These are phyloP conservation scores for Lagocephalus sceleratus DNA, from an alignment of 2,797 vertebrate genomes.

Conservation along the genomic window DNA sequence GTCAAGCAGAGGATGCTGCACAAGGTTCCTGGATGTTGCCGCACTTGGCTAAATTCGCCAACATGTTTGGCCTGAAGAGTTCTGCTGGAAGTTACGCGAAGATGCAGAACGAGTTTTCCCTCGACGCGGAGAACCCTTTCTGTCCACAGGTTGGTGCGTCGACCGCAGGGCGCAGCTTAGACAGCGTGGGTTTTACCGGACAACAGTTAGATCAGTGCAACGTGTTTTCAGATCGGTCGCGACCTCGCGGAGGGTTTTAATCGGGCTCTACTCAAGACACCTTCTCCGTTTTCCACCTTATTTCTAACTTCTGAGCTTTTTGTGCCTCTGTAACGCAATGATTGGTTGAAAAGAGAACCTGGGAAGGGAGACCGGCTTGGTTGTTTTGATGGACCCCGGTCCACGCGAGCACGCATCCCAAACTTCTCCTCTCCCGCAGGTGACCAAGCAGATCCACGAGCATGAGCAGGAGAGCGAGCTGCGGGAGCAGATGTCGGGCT, in stretches of 20 bases:
- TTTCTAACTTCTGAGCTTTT: neutral
- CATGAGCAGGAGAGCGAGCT: conserved; percentile 99
- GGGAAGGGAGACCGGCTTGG: neutral
- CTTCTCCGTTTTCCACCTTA: neutral
- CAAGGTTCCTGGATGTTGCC: conserved; percentile 74
- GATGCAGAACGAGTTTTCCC: conserved; percentile 74
- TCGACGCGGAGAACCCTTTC: conserved; percentile 74
- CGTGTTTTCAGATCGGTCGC: conserved; percentile 8
- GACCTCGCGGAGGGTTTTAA: conserved; percentile 41
- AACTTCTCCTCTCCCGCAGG: conserved; percentile 66
- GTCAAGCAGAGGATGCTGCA: conserved; percentile 63
- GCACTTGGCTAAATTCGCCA: conserved; percentile 74
- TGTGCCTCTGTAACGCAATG: neutral
- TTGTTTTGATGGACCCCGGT: neutral
- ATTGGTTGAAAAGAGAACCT: no score
- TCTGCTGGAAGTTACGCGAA: conserved; percentile 79
- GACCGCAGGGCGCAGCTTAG: neutral
- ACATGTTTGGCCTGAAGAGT: conserved; percentile 80
- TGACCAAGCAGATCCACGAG: conserved; percentile 99
- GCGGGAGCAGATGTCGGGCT: conserved; percentile 99
- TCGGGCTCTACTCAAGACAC: conserved; percentile 14
- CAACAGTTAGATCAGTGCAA: no score
- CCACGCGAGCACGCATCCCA: neutral
- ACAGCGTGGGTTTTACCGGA: no score
- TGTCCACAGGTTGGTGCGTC: conserved; percentile 71